Base-by-base conservation (phyloP, 2,113 vertebrate genomes). In the Semicossyphus pulcher region DNA sequence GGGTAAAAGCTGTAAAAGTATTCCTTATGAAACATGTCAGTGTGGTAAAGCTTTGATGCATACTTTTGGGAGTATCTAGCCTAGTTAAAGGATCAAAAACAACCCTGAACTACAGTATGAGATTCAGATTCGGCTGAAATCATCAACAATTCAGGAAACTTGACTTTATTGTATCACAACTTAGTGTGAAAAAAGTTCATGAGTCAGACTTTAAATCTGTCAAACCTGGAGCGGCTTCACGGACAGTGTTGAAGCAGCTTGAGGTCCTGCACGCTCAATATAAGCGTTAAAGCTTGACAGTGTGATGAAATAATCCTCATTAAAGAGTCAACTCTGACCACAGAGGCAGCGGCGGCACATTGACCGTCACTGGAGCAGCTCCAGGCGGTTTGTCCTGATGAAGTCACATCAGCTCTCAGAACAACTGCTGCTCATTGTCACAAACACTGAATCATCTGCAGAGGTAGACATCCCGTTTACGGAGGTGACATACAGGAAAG, bases 221-320 rank as follows among this genome's bases (percentile, higher is more conserved):
- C 2, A 20, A 18, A 29, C 23, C 7, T 3, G 53, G 48, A 49
- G 41, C 26, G 0, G 29, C 48, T 56, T 10, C 10, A 4, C n/a
- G 52, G 49, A 32, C 39, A 16, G 20, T 26, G 44, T 18, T 49
- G 32, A n/a, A 4, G 15, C n/a, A 2, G 29, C 29, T 44, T 41
- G 1, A 25, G 14, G 25, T 28, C 23, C 32, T 18, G 15, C 16
- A 41, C 9, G 25, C 21, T 10, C 28, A 28, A 11, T 31, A 8
- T 14, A 20, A 53, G 34, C 52, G 63, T 42, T 18, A 4, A 48
- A 59, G 18, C 45, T 11, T 56, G 42, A 47, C 42, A 4, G 37
- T 36, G 37, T 63, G 57, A 68, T 65, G 61, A 78, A 68, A 59
- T 68, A 25, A 51, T 62, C 42, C 29, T 0, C 51, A 36, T 48